A percentile compares a stretch with the other conserved stretches of the same genome.
These are phyloP conservation scores for Seriola quinqueradiata DNA, from an alignment of 2,113 vertebrate genomes.

Conservation along the genomic window DNA sequence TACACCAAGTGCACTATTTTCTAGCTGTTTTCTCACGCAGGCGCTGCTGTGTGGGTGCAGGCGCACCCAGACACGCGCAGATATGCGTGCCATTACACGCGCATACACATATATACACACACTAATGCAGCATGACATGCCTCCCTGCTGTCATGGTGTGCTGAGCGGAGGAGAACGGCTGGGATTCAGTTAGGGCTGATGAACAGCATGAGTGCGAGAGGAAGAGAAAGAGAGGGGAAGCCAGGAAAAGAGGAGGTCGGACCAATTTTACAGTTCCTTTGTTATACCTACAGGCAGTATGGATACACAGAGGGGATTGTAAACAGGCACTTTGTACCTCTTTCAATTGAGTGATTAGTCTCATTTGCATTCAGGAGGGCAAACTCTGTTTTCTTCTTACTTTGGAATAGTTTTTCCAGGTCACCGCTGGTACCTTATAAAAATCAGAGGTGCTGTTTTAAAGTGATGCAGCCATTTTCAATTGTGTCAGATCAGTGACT, in stretches of 20 bases:
- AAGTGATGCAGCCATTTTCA: slow-evolving; percentile 32
- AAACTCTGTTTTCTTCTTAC: slow-evolving; percentile 34
- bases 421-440: slow-evolving; percentile 35
- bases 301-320: slow-evolving; percentile 44
- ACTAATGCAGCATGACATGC: slow-evolving; percentile 60
- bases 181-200: slow-evolving; percentile 55
- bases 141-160: slow-evolving; percentile 62
- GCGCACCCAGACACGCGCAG: background rate
- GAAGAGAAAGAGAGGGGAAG: slow-evolving; percentile 35
- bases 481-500: slow-evolving; percentile 23
- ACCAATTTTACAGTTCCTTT: slow-evolving; percentile 48
- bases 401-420: slow-evolving; percentile 43
- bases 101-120: slow-evolving; percentile 7
- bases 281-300: slow-evolving; percentile 43
- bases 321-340: slow-evolving; percentile 52
- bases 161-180: slow-evolving; percentile 45
- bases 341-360: slow-evolving; percentile 56
- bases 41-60: slow-evolving; percentile 6
- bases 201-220: slow-evolving; percentile 50
- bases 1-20: slow-evolving; percentile 37
- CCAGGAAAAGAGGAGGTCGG: slow-evolving; percentile 31
- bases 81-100: background rate
- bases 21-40: slow-evolving; percentile 24
- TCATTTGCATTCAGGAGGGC: slow-evolving; percentile 49
- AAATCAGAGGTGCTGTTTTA: slow-evolving; percentile 32